Conservation (phyloP, 2,888 invertebrate species). For the Eupithecia tripunctaria region DNA sequence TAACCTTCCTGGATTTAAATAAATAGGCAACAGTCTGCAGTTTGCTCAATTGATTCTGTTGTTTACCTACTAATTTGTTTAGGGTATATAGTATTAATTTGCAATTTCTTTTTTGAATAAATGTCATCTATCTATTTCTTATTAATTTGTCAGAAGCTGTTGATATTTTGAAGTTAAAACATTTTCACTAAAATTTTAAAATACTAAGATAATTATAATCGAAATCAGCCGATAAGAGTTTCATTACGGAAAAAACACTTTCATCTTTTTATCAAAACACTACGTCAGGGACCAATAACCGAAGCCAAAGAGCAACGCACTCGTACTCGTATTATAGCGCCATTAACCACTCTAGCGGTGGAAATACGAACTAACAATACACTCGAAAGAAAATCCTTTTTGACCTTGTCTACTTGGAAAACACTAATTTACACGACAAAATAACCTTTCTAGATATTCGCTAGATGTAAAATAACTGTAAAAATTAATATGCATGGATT, state of each 20-base stretch:
- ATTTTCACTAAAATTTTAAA: background rate
- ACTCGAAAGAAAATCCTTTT: slow-evolving; percentile 26
- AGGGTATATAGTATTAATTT: too few relatives aligned
- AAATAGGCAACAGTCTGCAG: too few relatives aligned
- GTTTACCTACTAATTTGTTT: too few relatives aligned
- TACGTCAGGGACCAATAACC: slow-evolving; percentile 62
- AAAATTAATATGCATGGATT: background rate
- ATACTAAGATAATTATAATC: background rate
- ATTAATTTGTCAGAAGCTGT: too few relatives aligned
- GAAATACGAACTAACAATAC: slow-evolving; percentile 37
- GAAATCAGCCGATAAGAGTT: background rate
- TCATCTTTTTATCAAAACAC: slow-evolving; percentile 36
- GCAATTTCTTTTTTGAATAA: too few relatives aligned
- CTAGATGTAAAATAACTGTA: background rate
- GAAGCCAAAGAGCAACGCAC: slow-evolving; percentile 66
- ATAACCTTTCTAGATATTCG: background rate
- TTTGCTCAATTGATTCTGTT: too few relatives aligned
- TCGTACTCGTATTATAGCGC: slow-evolving; percentile 61
- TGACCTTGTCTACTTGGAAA: background rate
- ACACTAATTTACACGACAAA: background rate
- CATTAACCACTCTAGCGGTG: slow-evolving; percentile 38
- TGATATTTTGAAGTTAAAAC: background rate
- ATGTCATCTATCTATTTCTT: too few relatives aligned
- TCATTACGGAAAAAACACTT: slow-evolving; percentile 32
- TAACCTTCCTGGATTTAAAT: background rate